These are phyloP conservation scores for Spialia ferax DNA, from an alignment of 2,888 invertebrate species.

Conservation along the genomic window DNA sequence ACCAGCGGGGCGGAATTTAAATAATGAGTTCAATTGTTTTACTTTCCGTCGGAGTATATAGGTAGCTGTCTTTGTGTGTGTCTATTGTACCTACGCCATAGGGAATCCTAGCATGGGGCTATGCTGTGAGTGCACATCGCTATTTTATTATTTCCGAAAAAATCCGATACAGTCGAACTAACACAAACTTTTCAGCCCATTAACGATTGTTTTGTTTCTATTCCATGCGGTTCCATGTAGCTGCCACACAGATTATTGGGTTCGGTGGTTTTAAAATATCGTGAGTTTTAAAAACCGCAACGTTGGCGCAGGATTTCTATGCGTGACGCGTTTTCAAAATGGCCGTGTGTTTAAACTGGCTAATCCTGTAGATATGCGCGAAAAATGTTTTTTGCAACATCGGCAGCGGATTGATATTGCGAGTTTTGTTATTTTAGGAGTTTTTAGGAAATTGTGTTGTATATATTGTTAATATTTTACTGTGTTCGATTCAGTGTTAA, in stretches of 20 bases:
- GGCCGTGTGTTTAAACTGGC: neutral
- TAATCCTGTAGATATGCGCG: neutral
- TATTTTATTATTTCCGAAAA: neutral
- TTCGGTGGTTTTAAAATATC: constrained; percentile 30
- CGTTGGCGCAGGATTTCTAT: constrained; percentile 14
- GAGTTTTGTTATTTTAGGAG: neutral
- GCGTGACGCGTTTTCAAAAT: constrained; percentile 4
- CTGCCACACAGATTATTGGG: constrained; percentile 32
- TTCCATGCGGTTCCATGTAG: constrained; percentile 3
- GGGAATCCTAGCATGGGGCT: no score
- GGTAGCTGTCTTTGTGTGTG: no score
- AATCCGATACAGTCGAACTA: neutral
- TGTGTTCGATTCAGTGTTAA: no score
- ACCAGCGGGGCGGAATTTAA: no score
- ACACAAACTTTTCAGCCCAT: constrained; percentile 9
- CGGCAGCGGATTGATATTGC: no score
- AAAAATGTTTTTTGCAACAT: neutral
- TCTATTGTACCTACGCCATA: no score
- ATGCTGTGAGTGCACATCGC: no score
- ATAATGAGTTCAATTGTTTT: no score
- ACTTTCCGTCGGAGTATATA: no score
- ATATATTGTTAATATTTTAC: no score
- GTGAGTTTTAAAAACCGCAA: constrained; percentile 31
- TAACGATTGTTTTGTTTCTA: constrained; percentile 15
- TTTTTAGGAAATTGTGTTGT: neutral